Evolutionary conservation across 1,140 invertebrate species (phyloP), one percentile per base, ranked within the genome.

Genomic region (Phocides pigmalion): DNA sequence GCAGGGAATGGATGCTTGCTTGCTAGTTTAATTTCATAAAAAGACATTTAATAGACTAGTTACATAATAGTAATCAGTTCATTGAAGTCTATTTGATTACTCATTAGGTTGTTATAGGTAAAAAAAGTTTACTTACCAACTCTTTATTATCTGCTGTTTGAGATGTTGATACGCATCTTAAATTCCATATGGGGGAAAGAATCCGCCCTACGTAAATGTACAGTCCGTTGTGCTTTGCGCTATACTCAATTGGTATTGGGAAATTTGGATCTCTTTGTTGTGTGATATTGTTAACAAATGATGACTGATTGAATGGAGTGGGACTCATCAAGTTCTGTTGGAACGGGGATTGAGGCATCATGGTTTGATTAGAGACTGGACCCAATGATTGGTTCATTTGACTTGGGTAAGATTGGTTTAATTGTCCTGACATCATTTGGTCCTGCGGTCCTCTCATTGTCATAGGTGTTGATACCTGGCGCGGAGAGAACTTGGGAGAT

Each of bases 181-280:
- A 82, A 73, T 94, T 94, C 97, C 97, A 98, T 59, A 98, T 93
- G 0, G 96, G 95, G 58, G 96, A 92, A 4, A 99, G 84, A 70
- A 99, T 96, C 66, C 98, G 94, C 17, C 96, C 95, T 5, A 98
- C 94, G 79, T 97, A 98, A 2, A 99, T 92, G 90, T 99, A 99
- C 0, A 99, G 92, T 0, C 97, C 98, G 84, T 98, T 97, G 80
- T 99, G 98, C 89, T 98, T 98, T 2, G 96, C 94, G 1, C 97
- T 98, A 81, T 95, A 97, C 41, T 94, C 92, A 4, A 93, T 84
- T 65, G 94, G 94, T 46, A 93, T 63, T 5, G 77, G 81, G 62
- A 72, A 88, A 54, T 81, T 87, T 0, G 42, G 68, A 11, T 90
- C 86, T 64, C 84, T 82, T 28, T 92, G 83, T 51, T 84, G 82